Percentiles rank a stretch among this genome's conserved stretches.
Conservation (phyloP, 1,140 invertebrate genomes). For the Lepidotrigona ventralis region DNA sequence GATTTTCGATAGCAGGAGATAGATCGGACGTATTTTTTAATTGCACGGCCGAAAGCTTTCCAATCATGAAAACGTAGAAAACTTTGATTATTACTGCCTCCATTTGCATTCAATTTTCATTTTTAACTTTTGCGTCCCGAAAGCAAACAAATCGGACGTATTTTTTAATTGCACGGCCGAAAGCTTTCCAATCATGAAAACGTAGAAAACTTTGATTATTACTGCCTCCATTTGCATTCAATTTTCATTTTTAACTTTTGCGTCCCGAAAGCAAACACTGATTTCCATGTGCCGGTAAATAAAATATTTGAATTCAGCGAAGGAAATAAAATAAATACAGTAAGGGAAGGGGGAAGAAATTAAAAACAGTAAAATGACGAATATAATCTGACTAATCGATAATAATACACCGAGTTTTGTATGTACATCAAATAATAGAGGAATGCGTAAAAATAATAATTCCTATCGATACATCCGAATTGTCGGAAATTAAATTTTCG, state of each 20-base stretch:
- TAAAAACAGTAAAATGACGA: neutral
- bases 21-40: too few species aligned
- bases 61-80: neutral
- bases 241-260: neutral
- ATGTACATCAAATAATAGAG: neutral
- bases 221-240: neutral
- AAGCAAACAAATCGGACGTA: too few species aligned
- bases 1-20: too few species aligned
- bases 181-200: neutral
- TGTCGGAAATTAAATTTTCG: neutral
- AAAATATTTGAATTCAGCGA: neutral
- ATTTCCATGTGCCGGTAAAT: neutral
- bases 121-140: too few species aligned
- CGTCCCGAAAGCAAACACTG: neutral
- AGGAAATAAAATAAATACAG: too few species aligned
- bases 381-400: neutral
- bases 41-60: neutral
- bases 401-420: neutral
- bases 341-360: too few species aligned
- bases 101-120: neutral
- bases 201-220: neutral
- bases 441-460: neutral
- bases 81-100: neutral
- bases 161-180: neutral
- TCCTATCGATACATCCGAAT: neutral